Evolutionary conservation across 2,888 invertebrate species (phyloP).

Genomic region (Branchinecta sandiegonensis): DNA sequence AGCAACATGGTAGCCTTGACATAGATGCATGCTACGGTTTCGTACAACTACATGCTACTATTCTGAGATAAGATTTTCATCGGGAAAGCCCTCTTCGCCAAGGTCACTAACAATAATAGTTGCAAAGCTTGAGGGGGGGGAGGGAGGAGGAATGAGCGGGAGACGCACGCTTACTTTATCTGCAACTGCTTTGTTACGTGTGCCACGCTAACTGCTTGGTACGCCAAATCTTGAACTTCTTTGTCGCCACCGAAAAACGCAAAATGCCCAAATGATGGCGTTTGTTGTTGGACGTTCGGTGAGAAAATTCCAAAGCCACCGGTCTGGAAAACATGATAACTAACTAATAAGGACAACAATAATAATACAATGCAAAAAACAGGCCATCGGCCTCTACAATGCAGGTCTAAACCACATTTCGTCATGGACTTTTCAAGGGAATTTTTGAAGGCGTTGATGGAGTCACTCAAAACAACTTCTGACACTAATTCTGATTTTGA

Average conservation of each 20-base stretch:
- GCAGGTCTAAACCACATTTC: too few species aligned
- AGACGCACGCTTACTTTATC: not conserved
- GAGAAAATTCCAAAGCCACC: not conserved
- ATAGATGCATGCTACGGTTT: too few species aligned
- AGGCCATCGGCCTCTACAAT: too few species aligned
- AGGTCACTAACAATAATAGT: too few species aligned
- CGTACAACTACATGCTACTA: too few species aligned
- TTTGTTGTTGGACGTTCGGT: not conserved
- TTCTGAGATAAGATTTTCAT: too few species aligned
- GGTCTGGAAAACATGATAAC: not conserved
- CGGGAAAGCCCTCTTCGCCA: too few species aligned
- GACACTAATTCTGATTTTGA: too few species aligned
- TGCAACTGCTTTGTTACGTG: not conserved
- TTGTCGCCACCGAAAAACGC: not conserved
- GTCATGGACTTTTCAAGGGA: too few species aligned
- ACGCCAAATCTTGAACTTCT: not conserved
- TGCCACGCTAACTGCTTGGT: not conserved
- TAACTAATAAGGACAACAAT: not conserved
- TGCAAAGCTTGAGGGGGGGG: not conserved
- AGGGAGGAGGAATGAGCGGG: not conserved
- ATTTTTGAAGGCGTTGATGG: too few species aligned
- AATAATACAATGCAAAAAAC: not conserved
- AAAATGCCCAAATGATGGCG: not conserved
- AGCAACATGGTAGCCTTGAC: too few species aligned
- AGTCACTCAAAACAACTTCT: too few species aligned